phyloP scores from a whole-genome alignment of 2,797 vertebrate genomes.

The Anisognathus igniventris region DNA sequence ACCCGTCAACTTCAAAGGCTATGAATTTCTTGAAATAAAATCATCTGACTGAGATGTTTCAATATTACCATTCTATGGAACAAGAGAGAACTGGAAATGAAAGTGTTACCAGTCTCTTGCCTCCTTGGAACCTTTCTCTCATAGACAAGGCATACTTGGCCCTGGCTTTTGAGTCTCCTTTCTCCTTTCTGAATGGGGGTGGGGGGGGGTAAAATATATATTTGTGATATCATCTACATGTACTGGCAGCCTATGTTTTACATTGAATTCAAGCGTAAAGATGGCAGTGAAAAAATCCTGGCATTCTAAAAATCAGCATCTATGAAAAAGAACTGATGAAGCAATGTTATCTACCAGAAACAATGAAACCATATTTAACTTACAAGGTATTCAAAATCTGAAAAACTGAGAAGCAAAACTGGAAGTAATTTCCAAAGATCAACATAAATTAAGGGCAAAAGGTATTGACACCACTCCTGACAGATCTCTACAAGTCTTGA shows the following conservation, averaged over 20 bases:
- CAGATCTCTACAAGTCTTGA: neutral
- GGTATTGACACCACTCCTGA: neutral
- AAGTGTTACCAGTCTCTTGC: neutral
- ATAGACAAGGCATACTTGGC: neutral
- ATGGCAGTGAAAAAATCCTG: neutral
- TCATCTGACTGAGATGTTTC: neutral
- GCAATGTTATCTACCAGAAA: neutral
- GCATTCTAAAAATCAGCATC: neutral
- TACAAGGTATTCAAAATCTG: neutral
- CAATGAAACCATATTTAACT: neutral
- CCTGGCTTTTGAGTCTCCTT: neutral
- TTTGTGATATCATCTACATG: neutral
- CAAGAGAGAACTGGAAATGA: neutral
- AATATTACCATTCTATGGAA: neutral
- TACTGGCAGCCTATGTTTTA: neutral
- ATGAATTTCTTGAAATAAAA: neutral
- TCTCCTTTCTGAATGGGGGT: neutral
- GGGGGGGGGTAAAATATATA: rapidly evolving
- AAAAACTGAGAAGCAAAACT: neutral
- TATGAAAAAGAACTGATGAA: neutral
- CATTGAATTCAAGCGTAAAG: neutral
- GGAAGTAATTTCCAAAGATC: neutral
- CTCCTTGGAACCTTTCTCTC: neutral
- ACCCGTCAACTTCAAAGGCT: neutral
- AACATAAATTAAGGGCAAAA: neutral